Evolutionary conservation across 2,113 vertebrate species (phyloP).

Genomic region (Bubo scandiacus): DNA sequence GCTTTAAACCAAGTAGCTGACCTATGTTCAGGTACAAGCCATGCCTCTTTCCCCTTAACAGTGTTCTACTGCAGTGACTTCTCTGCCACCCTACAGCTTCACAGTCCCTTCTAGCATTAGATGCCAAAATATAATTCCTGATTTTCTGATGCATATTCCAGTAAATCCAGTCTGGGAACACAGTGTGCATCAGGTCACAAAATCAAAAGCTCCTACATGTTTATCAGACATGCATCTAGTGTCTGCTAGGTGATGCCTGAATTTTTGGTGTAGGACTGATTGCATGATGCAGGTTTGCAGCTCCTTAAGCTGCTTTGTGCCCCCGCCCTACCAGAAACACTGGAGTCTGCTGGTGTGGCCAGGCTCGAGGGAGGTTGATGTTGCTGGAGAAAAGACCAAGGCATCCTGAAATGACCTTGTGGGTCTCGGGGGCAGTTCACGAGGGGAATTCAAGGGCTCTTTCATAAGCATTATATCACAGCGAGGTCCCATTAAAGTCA

Average conservation of each 20-base stretch:
- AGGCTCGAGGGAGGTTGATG: not conserved
- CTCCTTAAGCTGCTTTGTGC: not conserved
- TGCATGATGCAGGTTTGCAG: not conserved
- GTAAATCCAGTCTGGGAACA: not conserved
- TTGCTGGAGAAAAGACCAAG: not conserved
- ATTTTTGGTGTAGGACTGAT: not conserved
- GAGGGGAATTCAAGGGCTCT: not conserved
- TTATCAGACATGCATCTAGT: not conserved
- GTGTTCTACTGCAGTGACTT: not conserved
- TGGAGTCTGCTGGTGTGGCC: accelerated
- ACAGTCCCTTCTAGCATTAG: accelerated
- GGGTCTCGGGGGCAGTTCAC: not conserved
- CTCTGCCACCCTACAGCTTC: not conserved
- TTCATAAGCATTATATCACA: not conserved
- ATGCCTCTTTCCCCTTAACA: not conserved
- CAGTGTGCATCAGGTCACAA: not conserved
- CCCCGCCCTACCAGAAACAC: not conserved
- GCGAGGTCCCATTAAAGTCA: not conserved
- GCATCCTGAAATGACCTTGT: not conserved
- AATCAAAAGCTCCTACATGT: not conserved
- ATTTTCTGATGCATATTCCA: not conserved
- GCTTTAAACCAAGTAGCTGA: not conserved
- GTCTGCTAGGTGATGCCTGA: not conserved
- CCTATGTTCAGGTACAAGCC: not conserved
- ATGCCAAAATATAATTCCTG: not conserved